Evolutionary conservation across 2,113 vertebrate genomes (phyloP).

Genomic region (Ictidomys tridecemlineatus): DNA sequence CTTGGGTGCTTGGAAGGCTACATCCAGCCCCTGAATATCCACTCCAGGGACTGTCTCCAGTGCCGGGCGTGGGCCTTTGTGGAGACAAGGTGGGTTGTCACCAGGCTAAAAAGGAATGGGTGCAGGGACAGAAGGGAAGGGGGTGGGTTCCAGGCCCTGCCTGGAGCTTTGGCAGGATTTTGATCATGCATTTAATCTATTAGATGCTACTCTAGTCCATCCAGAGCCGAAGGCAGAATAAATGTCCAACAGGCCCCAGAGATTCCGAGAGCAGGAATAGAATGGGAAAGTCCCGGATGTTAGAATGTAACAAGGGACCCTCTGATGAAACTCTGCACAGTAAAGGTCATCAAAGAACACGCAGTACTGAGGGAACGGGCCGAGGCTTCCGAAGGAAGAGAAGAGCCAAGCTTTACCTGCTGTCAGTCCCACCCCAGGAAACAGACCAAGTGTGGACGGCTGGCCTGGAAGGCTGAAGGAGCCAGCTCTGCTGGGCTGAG

Average conservation of each 20-base stretch:
- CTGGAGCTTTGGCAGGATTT: background rate
- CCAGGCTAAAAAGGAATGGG: background rate
- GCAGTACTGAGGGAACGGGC: rapidly evolving
- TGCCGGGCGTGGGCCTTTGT: background rate
- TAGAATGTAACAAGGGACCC: background rate
- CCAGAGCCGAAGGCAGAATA: background rate
- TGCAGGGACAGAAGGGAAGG: slow-evolving; percentile 53
- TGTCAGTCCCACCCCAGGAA: background rate
- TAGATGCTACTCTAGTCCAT: background rate
- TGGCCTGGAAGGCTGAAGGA: background rate
- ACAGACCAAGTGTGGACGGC: background rate
- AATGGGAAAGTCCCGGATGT: background rate
- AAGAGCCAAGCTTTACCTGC: rapidly evolving
- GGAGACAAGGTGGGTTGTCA: background rate
- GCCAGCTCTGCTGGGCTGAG: background rate
- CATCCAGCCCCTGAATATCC: no score
- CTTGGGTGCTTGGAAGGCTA: background rate
- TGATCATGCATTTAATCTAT: background rate
- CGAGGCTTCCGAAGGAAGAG: background rate
- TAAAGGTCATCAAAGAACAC: background rate
- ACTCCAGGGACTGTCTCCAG: background rate
- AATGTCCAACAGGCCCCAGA: background rate
- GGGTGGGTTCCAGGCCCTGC: background rate
- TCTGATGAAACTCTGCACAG: rapidly evolving
- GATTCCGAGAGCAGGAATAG: background rate